phyloP scores from a whole-genome alignment of 2,888 invertebrate species.

The Drosophila niveifrons region DNA sequence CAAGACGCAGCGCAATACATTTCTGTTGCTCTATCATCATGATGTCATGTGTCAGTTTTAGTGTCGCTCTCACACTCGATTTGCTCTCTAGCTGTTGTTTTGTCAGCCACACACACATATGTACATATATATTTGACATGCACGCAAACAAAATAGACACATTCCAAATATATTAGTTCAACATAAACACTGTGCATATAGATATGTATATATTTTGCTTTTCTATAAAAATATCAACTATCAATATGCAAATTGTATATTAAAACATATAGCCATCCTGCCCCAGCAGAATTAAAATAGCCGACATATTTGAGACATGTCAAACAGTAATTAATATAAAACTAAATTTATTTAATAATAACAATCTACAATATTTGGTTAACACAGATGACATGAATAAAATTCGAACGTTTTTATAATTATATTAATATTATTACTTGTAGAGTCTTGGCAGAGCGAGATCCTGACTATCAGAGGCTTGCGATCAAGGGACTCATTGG shows the following conservation, averaged over 20 bases:
- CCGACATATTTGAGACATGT: too few relatives aligned
- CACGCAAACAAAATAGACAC: conserved; percentile 5
- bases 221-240: conserved; percentile 11
- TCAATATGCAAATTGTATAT: background rate
- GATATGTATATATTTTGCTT: conserved; percentile 6
- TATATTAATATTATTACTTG: conserved; percentile 14
- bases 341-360: too few relatives aligned
- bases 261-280: too few relatives aligned
- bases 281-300: too few relatives aligned
- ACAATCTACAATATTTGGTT: too few relatives aligned
- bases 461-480: conserved; percentile 91
- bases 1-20: conserved; percentile 25
- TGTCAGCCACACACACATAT: conserved; percentile 3
- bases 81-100: conserved; percentile 31
- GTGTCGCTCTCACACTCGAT: conserved; percentile 43
- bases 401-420: too few relatives aligned
- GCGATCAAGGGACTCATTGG: conserved; percentile 90
- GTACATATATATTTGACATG: conserved; percentile 11
- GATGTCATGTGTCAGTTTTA: conserved; percentile 78
- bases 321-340: too few relatives aligned
- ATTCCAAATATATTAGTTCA: conserved; percentile 34
- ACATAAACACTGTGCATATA: conserved; percentile 19
- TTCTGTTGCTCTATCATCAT: conserved; percentile 50
- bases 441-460: conserved; percentile 89
- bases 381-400: too few relatives aligned